phyloP scores from a whole-genome alignment of 2,888 invertebrate genomes.

The Itoplectis maculator region DNA sequence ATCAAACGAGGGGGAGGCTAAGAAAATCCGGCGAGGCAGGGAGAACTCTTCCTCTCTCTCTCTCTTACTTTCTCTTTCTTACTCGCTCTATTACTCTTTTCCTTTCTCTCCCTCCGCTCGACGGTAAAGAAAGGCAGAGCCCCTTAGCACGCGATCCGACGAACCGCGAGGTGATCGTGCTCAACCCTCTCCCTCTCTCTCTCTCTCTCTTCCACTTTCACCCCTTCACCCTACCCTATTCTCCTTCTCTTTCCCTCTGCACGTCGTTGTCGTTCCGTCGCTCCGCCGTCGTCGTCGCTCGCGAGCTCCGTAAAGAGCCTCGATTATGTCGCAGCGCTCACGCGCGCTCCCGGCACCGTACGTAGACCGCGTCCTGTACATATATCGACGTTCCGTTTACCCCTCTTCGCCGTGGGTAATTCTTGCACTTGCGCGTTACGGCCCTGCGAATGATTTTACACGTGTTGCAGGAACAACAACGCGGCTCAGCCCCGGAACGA shows the following conservation, averaged over 20 bases:
- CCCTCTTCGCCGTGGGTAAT: slow-evolving; percentile 1
- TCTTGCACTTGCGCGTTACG: neutral
- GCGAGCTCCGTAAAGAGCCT: slow-evolving; percentile 46
- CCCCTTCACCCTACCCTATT: no score
- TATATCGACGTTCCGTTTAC: slow-evolving; percentile 28
- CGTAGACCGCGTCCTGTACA: neutral
- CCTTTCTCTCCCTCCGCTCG: slow-evolving; percentile 12
- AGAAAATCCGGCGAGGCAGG: slow-evolving; percentile 48
- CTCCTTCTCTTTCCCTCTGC: neutral
- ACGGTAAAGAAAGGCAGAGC: slow-evolving; percentile 39
- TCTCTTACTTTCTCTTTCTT: no score
- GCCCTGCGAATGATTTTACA: neutral
- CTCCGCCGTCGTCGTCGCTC: slow-evolving; percentile 38
- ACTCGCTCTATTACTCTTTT: no score
- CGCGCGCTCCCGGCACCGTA: slow-evolving; percentile 13
- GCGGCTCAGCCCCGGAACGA: neutral
- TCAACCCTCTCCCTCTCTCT: slow-evolving; percentile 3
- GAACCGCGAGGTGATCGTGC: slow-evolving; percentile 55
- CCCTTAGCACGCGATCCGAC: slow-evolving; percentile 65
- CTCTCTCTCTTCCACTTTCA: neutral
- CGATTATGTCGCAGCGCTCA: slow-evolving; percentile 43
- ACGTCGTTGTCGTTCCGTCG: neutral
- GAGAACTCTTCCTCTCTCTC: slow-evolving; percentile 5
- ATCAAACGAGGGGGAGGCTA: slow-evolving; percentile 54
- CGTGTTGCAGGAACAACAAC: neutral